A percentile compares a stretch with the other conserved stretches of the same genome.
phyloP scores from a whole-genome alignment of 2,113 vertebrate genomes.

The Excalfactoria chinensis region DNA sequence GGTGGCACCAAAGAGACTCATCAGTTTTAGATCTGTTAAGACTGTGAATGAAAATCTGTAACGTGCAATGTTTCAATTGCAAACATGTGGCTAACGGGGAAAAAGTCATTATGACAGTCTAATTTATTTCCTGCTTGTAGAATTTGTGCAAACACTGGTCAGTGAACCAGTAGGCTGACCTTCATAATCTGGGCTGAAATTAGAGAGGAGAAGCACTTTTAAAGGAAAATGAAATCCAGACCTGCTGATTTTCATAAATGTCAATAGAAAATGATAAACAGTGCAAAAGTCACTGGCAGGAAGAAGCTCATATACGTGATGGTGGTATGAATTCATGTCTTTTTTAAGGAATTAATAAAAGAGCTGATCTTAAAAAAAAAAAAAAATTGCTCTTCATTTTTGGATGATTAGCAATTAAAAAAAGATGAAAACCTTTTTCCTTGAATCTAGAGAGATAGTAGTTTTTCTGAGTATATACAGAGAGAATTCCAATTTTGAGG shows the following conservation, averaged over 20 bases:
- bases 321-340: neutral
- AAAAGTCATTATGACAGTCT: neutral
- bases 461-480: neutral
- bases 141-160: neutral
- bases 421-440: neutral
- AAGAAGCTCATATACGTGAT: neutral
- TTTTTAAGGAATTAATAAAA: neutral
- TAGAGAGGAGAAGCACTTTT: neutral
- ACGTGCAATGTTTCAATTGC: neutral
- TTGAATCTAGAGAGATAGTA: neutral
- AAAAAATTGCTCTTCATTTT: neutral
- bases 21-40: neutral
- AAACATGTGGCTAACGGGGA: neutral
- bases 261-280: neutral
- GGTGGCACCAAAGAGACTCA: neutral
- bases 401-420: neutral
- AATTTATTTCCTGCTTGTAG: neutral
- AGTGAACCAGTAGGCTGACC: neutral
- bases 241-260: neutral
- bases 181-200: neutral
- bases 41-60: neutral
- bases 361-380: rapidly evolving
- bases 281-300: neutral
- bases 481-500: neutral
- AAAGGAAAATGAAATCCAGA: neutral